Evolutionary conservation across 2,888 invertebrate genomes (phyloP).

Genomic region (Amblyjoppa proteus): DNA sequence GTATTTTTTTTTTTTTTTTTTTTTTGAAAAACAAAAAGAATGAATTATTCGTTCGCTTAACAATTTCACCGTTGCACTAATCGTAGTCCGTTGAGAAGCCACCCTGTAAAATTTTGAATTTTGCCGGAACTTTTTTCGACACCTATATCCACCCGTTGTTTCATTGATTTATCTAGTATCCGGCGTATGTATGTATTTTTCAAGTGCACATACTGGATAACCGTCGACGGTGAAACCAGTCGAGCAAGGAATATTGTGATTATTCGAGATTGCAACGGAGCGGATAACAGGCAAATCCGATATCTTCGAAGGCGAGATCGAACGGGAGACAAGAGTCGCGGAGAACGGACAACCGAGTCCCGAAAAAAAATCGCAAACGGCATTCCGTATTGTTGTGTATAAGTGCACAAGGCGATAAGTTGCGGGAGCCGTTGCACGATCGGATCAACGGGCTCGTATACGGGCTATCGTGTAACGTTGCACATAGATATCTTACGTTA

Average conservation of each 20-base stretch:
- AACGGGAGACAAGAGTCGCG: constrained; percentile 50
- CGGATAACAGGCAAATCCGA: constrained; percentile 54
- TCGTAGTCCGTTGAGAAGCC: not conserved
- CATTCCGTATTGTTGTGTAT: constrained; percentile 55
- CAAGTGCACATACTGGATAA: not conserved
- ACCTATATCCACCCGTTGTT: too few species aligned
- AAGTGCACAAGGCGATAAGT: not conserved
- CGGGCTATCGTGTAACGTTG: not conserved
- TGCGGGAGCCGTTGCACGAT: constrained; percentile 18
- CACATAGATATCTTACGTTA: constrained; percentile 18
- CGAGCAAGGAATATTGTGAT: constrained; percentile 37
- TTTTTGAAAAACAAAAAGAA: not conserved
- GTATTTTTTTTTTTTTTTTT: constrained; percentile 55
- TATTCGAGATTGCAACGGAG: constrained; percentile 36
- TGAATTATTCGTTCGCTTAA: not conserved
- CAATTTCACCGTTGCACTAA: not conserved
- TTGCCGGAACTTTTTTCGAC: too few species aligned
- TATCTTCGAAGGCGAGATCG: constrained; percentile 47
- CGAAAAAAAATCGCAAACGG: constrained; percentile 51
- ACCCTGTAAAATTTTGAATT: too few species aligned
- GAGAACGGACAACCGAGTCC: constrained; percentile 49
- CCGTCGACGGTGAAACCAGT: constrained; percentile 45
- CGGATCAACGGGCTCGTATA: constrained; percentile 40
- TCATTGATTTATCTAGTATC: too few species aligned
- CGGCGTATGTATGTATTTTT: not conserved